Evolutionary conservation across 1,140 invertebrate genomes (phyloP).

Genomic region (Heterodera carotae): DNA sequence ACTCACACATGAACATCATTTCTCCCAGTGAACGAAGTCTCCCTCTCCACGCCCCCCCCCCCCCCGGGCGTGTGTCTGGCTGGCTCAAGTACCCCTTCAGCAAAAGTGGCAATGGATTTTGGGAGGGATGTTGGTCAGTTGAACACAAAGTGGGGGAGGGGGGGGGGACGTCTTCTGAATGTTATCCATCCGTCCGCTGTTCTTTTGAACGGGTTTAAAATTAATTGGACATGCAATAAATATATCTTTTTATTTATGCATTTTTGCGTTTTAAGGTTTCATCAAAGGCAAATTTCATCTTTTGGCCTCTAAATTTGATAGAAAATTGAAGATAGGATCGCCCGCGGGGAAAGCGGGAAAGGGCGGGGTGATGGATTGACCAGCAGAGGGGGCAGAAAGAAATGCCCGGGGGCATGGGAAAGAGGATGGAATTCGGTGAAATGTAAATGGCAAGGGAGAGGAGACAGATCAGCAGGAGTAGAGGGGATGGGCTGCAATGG

Average conservation of each 20-base stretch:
- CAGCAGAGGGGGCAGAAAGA: neutral
- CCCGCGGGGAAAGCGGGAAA: neutral
- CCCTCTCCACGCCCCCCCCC: no score
- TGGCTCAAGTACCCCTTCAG: conserved; percentile 5
- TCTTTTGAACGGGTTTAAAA: no score
- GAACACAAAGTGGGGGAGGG: no score
- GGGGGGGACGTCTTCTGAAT: neutral
- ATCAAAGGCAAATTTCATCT: neutral
- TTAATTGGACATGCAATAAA: no score
- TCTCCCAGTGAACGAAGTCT: neutral
- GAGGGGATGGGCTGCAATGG: neutral
- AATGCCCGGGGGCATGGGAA: conserved; percentile 8
- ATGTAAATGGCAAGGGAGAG: neutral
- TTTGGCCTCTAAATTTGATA: neutral
- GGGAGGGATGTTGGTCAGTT: neutral
- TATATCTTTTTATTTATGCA: no score
- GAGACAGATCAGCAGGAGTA: neutral
- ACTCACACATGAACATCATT: neutral
- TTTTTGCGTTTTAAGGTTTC: no score
- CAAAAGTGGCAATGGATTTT: neutral
- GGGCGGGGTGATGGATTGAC: neutral
- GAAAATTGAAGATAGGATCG: neutral
- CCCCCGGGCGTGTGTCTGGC: neutral
- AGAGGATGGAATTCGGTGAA: neutral
- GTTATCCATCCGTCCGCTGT: neutral